phyloP scores from a whole-genome alignment of 2,113 vertebrate species.

The Nesogale talazaci region DNA sequence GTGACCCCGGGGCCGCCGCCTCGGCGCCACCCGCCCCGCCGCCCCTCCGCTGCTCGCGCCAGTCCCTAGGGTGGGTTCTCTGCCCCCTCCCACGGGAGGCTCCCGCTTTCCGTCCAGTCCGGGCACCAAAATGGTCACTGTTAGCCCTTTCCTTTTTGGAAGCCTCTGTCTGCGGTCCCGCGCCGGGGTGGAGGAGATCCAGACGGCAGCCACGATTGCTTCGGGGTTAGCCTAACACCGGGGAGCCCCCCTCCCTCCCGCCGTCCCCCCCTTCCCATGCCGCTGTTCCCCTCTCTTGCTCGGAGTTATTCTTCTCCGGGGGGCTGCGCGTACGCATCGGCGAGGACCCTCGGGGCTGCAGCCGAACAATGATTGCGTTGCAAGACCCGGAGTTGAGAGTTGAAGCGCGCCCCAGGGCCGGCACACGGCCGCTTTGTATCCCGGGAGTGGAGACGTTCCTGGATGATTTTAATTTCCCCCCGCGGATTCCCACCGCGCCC shows the following conservation, averaged over 20 bases:
- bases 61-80: neutral
- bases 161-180: neutral
- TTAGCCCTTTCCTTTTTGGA: conserved; percentile 77
- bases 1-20: neutral
- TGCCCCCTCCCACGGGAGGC: conserved; percentile 14
- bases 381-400: conserved; percentile 44
- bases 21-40: neutral
- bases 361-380: neutral
- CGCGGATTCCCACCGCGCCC: neutral
- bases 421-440: conserved; percentile 25
- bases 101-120: neutral
- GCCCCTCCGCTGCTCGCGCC: neutral
- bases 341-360: conserved; percentile 2
- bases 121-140: conserved; percentile 56
- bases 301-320: conserved; percentile 23
- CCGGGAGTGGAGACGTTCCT: conserved; percentile 19
- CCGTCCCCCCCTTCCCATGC: neutral
- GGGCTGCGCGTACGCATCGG: neutral
- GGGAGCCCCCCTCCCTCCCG: neutral
- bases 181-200: neutral
- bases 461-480: conserved; percentile 42
- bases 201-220: neutral
- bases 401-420: neutral
- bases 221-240: neutral
- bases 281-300: neutral